phyloP scores from a whole-genome alignment of 2,888 invertebrate genomes.

The Polyommatus icarus region DNA sequence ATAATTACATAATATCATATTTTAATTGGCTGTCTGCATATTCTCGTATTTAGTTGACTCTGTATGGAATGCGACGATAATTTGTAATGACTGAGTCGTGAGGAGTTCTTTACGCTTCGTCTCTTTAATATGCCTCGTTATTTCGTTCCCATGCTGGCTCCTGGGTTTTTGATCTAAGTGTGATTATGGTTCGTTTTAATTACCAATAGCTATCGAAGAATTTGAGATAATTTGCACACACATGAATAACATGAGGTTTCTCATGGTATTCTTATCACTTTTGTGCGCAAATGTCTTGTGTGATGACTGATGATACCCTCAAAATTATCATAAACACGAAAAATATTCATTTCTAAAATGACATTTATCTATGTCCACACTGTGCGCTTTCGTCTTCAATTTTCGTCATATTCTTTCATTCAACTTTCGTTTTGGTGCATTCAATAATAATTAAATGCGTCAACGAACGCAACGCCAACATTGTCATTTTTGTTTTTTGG shows the following conservation, averaged over 20 bases:
- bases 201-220: background rate
- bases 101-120: conserved; percentile 66
- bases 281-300: background rate
- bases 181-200: conserved; percentile 4
- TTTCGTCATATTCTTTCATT: no score
- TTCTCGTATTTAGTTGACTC: conserved; percentile 53
- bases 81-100: conserved; percentile 76
- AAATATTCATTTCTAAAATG: background rate
- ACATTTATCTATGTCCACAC: no score
- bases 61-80: conserved; percentile 76
- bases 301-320: no score
- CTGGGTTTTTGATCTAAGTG: conserved; percentile 40
- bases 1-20: conserved; percentile 55
- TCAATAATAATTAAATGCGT: no score
- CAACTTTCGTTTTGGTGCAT: no score
- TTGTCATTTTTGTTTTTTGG: no score
- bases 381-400: no score
- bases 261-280: background rate
- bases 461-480: no score
- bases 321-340: no score
- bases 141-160: conserved; percentile 65
- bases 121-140: conserved; percentile 72
- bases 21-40: conserved; percentile 57
- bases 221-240: background rate
- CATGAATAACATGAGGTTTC: background rate